A percentile compares a stretch with the other conserved stretches of the same genome.
These are phyloP conservation scores for Lontra canadensis DNA, from an alignment of 2,113 vertebrate species.

Conservation along the genomic window DNA sequence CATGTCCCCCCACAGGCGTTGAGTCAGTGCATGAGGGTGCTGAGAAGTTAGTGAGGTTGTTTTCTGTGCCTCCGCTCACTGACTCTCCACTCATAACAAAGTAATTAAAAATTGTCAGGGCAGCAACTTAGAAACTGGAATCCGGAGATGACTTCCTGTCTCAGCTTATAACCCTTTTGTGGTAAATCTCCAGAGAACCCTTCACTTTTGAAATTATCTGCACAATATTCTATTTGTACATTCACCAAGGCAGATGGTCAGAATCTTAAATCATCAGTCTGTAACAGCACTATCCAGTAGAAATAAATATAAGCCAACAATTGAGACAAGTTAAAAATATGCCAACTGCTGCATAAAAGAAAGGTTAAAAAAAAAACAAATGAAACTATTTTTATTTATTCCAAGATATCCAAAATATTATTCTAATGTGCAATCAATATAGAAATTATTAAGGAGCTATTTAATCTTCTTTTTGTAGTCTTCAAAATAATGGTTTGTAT, in stretches of 20 bases:
- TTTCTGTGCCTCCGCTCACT: not conserved
- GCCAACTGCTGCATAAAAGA: no score
- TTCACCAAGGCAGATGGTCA: not conserved
- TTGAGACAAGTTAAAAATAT: no score
- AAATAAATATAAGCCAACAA: not conserved
- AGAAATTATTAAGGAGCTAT: no score
- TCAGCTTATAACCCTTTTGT: not conserved
- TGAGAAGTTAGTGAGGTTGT: not conserved
- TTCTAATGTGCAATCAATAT: no score
- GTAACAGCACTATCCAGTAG: not conserved
- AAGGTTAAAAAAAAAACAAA: no score
- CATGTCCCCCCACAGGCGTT: no score
- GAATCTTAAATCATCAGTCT: not conserved
- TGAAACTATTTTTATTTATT: no score
- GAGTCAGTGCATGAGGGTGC: not conserved
- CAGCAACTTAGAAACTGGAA: not conserved
- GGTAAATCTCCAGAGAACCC: not conserved
- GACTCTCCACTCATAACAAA: not conserved
- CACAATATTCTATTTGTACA: not conserved
- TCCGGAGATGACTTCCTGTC: not conserved
- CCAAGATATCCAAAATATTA: no score
- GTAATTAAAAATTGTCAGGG: not conserved
- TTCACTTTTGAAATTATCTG: not conserved
- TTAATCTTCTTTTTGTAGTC: no score
- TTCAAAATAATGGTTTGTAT: not conserved